Evolutionary conservation across 2,797 vertebrate species (phyloP).

Genomic region (Otus scops): DNA sequence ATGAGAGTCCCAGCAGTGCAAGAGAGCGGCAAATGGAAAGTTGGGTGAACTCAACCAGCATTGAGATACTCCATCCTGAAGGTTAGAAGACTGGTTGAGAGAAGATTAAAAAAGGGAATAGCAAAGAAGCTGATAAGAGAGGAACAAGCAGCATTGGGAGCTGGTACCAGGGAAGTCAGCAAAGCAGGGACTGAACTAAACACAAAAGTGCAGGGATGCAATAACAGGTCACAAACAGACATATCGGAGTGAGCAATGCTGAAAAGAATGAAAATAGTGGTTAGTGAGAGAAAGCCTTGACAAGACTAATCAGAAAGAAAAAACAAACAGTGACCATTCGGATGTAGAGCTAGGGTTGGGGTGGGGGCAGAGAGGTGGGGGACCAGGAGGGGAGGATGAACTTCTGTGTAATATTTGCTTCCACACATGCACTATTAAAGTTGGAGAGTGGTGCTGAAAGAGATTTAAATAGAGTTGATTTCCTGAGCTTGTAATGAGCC

Average conservation of each 20-base stretch:
- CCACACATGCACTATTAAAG: not conserved
- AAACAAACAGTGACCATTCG: not conserved
- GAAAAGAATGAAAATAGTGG: not conserved
- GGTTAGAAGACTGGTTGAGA: not conserved
- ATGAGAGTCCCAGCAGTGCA: accelerated
- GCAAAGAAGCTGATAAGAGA: not conserved
- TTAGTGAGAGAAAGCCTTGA: not conserved
- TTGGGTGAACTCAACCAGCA: not conserved
- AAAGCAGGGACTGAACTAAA: not conserved
- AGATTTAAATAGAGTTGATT: slow-evolving; percentile 56
- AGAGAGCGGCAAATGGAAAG: not conserved
- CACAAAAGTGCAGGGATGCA: accelerated
- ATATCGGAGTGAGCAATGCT: not conserved
- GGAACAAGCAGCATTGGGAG: not conserved
- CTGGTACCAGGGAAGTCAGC: not conserved
- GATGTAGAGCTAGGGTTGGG: not conserved
- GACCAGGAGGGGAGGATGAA: not conserved
- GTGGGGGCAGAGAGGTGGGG: not conserved
- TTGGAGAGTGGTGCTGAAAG: slow-evolving; percentile 49
- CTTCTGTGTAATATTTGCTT: slow-evolving; percentile 26
- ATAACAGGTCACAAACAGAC: not conserved
- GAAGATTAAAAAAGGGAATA: not conserved
- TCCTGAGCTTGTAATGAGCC: slow-evolving; percentile 59
- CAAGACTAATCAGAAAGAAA: not conserved
- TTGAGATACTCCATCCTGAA: not conserved